Conservation (phyloP, 2,113 vertebrate species). For the Siniperca chuatsi region DNA sequence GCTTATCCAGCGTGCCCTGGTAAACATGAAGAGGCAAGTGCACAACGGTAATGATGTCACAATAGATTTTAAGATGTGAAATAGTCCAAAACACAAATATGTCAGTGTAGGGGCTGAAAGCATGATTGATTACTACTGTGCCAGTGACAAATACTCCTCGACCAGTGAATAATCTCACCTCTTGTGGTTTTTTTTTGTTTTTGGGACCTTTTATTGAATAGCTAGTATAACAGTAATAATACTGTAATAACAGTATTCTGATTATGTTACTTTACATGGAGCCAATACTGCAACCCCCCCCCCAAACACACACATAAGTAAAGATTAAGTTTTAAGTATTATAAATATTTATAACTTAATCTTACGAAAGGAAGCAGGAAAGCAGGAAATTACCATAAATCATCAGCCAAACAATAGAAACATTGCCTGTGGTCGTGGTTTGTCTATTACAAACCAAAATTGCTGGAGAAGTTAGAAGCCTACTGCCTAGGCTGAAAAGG, state of each 20-base stretch:
- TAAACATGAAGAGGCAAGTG: background rate
- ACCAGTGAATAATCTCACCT: background rate
- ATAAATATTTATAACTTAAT: too few species aligned
- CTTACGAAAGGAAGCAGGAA: too few species aligned
- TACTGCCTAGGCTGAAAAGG: background rate
- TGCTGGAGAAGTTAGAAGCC: background rate
- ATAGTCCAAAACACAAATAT: background rate
- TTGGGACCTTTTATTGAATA: background rate
- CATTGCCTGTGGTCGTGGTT: background rate
- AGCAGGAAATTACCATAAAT: too few species aligned
- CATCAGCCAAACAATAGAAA: background rate
- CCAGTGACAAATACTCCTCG: background rate
- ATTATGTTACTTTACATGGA: too few species aligned
- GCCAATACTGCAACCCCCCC: too few species aligned
- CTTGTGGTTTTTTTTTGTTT: background rate
- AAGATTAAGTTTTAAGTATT: too few species aligned
- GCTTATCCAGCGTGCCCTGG: conserved; percentile 73
- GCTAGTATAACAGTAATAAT: too few species aligned
- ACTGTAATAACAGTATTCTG: background rate
- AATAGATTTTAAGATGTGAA: background rate
- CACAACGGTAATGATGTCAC: background rate
- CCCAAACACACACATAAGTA: too few species aligned
- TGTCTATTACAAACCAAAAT: background rate
- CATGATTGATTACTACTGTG: background rate
- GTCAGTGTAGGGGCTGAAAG: background rate